Percentiles rank a stretch among this genome's conserved stretches.
phyloP scores from a whole-genome alignment of 1,140 invertebrate genomes.

The Lamellibrachia luymesi region DNA sequence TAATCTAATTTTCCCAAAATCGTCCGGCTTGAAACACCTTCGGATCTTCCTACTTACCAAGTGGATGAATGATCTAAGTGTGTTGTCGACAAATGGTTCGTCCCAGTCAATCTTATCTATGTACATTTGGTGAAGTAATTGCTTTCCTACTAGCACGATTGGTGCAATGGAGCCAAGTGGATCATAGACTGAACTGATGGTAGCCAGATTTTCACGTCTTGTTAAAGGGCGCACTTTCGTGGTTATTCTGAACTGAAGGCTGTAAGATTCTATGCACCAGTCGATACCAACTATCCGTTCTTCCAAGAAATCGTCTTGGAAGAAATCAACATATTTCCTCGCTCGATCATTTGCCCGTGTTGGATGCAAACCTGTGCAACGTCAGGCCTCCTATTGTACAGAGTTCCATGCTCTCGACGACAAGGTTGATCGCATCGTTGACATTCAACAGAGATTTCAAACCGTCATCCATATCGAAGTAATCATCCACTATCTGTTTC shows the following conservation, averaged over 20 bases:
- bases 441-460: conserved; percentile 33
- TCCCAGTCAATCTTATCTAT: neutral
- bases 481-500: conserved; percentile 39
- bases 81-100: neutral
- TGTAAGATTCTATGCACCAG: conserved; percentile 32
- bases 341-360: conserved; percentile 19
- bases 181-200: conserved; percentile 35
- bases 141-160: conserved; percentile 33
- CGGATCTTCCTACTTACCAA: neutral
- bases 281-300: neutral
- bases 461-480: conserved; percentile 30
- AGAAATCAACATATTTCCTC: neutral
- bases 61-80: neutral
- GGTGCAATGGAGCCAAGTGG: conserved; percentile 35
- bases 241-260: conserved; percentile 30
- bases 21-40: neutral
- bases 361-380: conserved; percentile 26
- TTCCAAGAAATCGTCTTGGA: neutral
- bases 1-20: neutral
- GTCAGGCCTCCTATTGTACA: conserved; percentile 28
- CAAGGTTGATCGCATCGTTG: conserved; percentile 31
- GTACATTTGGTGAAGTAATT: conserved; percentile 14
- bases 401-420: conserved; percentile 25
- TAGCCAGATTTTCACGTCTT: conserved; percentile 32
- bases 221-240: conserved; percentile 30